These are phyloP conservation scores for Leptopilina clavipes DNA, from an alignment of 1,140 invertebrate species.

Conservation along the genomic window DNA sequence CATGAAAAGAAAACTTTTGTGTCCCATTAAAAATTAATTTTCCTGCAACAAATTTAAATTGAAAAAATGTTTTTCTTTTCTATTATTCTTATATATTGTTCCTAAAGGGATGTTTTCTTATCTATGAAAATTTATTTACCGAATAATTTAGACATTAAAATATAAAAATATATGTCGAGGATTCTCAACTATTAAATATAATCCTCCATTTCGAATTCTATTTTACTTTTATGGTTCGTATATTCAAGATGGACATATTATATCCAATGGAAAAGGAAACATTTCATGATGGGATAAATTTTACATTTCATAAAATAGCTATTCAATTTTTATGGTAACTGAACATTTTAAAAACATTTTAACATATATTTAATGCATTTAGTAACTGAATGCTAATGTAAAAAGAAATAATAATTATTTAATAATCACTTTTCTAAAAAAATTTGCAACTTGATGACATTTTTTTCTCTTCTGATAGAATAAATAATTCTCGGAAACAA, in stretches of 20 bases:
- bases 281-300: background rate
- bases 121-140: background rate
- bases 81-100: no score
- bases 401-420: background rate
- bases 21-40: no score
- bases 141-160: background rate
- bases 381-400: background rate
- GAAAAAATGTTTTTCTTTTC: no score
- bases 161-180: background rate
- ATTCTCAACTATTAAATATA: background rate
- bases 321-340: background rate
- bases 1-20: no score
- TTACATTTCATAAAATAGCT: background rate
- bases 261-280: slow-evolving; percentile 22
- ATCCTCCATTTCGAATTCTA: slow-evolving; percentile 7
- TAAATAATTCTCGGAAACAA: no score
- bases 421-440: no score
- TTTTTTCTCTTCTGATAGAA: no score
- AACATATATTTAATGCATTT: background rate
- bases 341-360: background rate
- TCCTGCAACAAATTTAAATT: no score
- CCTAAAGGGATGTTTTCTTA: background rate
- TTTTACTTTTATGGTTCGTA: slow-evolving; percentile 15
- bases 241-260: slow-evolving; percentile 9
- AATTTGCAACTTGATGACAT: no score